These are phyloP conservation scores for Eretmochelys imbricata DNA, from an alignment of 2,113 vertebrate genomes.

Conservation along the genomic window DNA sequence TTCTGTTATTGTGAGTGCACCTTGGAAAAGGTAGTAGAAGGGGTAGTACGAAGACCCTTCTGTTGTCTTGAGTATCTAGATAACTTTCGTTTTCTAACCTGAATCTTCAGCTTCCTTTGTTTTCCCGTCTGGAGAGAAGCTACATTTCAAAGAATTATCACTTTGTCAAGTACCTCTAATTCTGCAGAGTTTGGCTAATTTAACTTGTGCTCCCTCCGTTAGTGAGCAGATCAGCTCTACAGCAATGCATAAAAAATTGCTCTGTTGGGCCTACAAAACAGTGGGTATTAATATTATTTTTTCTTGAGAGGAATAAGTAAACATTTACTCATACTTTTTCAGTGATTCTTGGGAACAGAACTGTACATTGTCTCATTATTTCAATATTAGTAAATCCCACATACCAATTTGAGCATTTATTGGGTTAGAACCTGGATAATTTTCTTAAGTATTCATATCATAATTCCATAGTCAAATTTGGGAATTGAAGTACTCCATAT, in stretches of 20 bases:
- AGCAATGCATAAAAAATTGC: neutral
- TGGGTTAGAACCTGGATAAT: neutral
- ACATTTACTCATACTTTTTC: neutral
- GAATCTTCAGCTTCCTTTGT: neutral
- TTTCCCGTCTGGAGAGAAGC: neutral
- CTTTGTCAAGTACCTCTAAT: neutral
- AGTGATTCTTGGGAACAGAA: neutral
- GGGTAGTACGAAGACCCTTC: neutral
- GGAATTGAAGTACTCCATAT: neutral
- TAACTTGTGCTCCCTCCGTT: neutral
- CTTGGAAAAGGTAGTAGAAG: neutral
- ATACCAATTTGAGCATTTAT: neutral
- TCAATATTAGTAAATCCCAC: neutral
- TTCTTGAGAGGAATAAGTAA: neutral
- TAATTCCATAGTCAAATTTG: neutral
- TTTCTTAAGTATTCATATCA: neutral
- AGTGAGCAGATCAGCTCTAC: neutral
- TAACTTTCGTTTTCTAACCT: neutral
- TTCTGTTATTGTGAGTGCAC: neutral
- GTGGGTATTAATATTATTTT: neutral
- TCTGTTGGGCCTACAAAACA: neutral
- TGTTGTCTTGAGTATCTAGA: neutral
- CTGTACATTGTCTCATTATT: neutral
- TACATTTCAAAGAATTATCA: neutral
- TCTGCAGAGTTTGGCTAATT: neutral